Evolutionary conservation across 2,888 invertebrate species (phyloP), one percentile per base, ranked within the genome.

Genomic region (Nematopogon swammerdamellus): DNA sequence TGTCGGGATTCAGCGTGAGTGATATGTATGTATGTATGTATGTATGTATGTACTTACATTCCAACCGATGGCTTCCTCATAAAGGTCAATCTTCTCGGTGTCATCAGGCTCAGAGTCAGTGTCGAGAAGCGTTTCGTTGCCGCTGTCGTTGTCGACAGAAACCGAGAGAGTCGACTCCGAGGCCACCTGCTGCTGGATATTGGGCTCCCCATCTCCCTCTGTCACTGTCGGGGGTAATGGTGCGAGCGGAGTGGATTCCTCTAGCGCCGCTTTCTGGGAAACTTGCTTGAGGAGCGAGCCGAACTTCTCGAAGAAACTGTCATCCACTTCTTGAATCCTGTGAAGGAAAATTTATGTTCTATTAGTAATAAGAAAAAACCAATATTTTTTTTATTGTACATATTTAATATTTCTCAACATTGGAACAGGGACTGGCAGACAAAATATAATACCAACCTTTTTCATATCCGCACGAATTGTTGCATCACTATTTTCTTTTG

Each of bases 31-130:
- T n/a, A n/a, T n/a, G n/a, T n/a, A n/a, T n/a, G n/a, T n/a, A n/a
- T n/a, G n/a, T n/a, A n/a, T n/a, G n/a, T n/a, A n/a, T n/a, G n/a
- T 62, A 88, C 90, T 88, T 72, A 91, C 91, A 67, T 91, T 91
- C 83, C 87, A 86, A 44, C 87, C 89, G 53, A 86, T 76, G 16
- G 86, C 84, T 57, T 83, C 82, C 16, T 81, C 81, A 57, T 87
- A 82, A 51, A 87, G 79, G 53, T 86, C 83, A 52, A 82, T 70
- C 57, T 83, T 82, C 52, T 85, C 84, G 44, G 81, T 77, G 46
- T 85, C 85, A 53, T 87, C 88, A 0, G 81, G 75, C 60, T 88
- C 88, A 1, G 85, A 85, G 60, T 88, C 88, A 2, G 83, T 82
- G 56, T 85, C 85, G 44, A 81, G 63, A n/a, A 83, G 63, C 1